Percentiles rank a stretch among this genome's conserved stretches.
Conservation (phyloP, 2,113 vertebrate genomes). For the Trogon surrucura region DNA sequence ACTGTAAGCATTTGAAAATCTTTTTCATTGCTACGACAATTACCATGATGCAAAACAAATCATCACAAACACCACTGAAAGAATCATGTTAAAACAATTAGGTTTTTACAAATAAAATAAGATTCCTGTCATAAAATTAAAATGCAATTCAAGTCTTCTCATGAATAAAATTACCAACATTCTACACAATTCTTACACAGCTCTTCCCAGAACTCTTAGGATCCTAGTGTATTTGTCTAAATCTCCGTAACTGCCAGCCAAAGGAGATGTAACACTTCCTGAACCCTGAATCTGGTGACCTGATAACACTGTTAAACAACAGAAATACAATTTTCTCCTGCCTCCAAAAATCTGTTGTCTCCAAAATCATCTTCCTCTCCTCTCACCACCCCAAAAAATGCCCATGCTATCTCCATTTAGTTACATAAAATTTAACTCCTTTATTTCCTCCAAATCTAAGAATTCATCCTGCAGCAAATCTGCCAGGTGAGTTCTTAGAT, state of each 20-base stretch:
- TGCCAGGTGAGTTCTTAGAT: background rate
- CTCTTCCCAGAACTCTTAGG: background rate
- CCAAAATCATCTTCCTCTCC: background rate
- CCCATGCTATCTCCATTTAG: background rate
- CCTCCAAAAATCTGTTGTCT: background rate
- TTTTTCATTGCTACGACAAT: background rate
- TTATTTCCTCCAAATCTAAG: background rate
- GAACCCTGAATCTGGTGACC: background rate
- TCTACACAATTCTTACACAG: background rate
- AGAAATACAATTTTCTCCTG: background rate
- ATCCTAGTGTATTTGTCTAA: background rate
- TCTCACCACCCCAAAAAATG: background rate
- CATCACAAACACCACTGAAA: accelerated
- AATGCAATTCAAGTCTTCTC: background rate
- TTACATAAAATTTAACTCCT: background rate
- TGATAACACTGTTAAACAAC: background rate
- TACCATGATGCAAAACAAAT: background rate
- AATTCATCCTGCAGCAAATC: background rate
- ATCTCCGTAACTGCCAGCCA: background rate
- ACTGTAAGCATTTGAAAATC: background rate
- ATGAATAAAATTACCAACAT: background rate
- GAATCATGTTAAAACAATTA: background rate
- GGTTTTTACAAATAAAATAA: background rate
- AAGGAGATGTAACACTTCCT: background rate
- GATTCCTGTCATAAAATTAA: background rate